phyloP scores from a whole-genome alignment of 2,797 vertebrate species.

The Acanthopagrus latus region DNA sequence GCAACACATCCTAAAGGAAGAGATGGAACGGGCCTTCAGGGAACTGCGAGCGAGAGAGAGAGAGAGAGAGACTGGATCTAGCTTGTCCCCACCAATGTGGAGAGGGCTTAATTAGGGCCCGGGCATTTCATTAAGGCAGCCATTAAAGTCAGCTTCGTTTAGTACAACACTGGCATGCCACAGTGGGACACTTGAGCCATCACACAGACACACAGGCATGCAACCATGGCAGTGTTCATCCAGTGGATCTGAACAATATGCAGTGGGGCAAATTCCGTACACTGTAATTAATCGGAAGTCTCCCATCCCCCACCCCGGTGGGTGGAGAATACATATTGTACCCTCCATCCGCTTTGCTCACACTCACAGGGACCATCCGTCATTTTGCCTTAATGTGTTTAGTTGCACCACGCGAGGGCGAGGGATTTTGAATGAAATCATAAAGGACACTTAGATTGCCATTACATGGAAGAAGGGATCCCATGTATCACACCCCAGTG shows the following conservation, averaged over 20 bases:
- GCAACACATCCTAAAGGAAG: slow-evolving; percentile 60
- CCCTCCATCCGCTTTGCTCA: slow-evolving; percentile 63
- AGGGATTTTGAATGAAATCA: slow-evolving; percentile 81
- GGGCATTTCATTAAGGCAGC: slow-evolving; percentile 84
- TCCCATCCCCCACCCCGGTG: slow-evolving; percentile 42
- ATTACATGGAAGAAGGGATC: slow-evolving; percentile 78
- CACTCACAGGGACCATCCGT: slow-evolving; percentile 67
- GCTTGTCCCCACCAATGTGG: slow-evolving; percentile 66
- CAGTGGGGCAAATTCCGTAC: slow-evolving; percentile 69
- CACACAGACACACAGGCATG: slow-evolving; percentile 53
- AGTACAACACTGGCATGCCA: slow-evolving; percentile 71
- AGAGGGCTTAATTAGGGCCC: slow-evolving; percentile 83
- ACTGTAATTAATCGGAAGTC: slow-evolving; percentile 80
- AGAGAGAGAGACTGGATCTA: slow-evolving; percentile 44
- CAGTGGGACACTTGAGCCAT: slow-evolving; percentile 68
- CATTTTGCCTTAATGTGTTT: slow-evolving; percentile 80
- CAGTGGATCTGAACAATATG: slow-evolving; percentile 71
- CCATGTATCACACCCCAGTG: slow-evolving; percentile 76
- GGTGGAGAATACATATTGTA: slow-evolving; percentile 59
- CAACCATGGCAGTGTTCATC: slow-evolving; percentile 53
- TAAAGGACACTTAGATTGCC: slow-evolving; percentile 82
- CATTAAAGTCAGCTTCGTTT: slow-evolving; percentile 86
- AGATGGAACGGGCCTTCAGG: slow-evolving; percentile 62
- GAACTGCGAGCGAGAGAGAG: slow-evolving; percentile 36
- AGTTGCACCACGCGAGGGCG: slow-evolving; percentile 74